Conservation (phyloP, 2,888 invertebrate species). For the Ophion costatus region DNA sequence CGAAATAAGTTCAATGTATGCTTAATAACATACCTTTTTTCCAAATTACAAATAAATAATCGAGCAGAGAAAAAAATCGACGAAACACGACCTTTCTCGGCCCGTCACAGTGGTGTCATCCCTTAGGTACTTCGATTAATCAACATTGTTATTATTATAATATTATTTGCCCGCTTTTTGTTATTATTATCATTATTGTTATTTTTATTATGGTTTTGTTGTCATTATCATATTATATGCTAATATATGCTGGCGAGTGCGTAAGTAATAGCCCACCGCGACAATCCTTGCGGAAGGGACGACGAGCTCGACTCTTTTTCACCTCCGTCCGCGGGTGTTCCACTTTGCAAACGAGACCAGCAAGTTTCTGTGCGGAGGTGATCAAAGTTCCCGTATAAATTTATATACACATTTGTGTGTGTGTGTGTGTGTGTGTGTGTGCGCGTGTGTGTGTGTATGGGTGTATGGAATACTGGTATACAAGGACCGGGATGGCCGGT, state of each 20-base stretch:
- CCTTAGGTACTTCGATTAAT: no score
- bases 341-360: conserved; percentile 66
- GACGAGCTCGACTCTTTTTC: conserved; percentile 15
- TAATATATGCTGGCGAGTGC: conserved; percentile 14
- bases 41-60: no score
- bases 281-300: conserved; percentile 51
- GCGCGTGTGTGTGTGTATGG: background rate
- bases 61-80: no score
- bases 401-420: background rate
- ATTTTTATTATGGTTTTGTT: background rate
- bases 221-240: conserved; percentile 1
- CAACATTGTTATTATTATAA: no score
- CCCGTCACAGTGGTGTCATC: no score
- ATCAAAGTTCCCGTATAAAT: conserved; percentile 33
- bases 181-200: background rate
- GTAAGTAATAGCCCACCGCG: background rate
- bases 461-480: background rate
- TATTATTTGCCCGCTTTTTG: no score
- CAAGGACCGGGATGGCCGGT: conserved; percentile 39
- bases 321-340: conserved; percentile 52
- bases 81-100: no score
- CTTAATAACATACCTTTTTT: no score
- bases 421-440: background rate
- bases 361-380: conserved; percentile 61
- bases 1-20: no score